Evolutionary conservation across 1,140 invertebrate genomes (phyloP).

Genomic region (Camponotus floridanus): DNA sequence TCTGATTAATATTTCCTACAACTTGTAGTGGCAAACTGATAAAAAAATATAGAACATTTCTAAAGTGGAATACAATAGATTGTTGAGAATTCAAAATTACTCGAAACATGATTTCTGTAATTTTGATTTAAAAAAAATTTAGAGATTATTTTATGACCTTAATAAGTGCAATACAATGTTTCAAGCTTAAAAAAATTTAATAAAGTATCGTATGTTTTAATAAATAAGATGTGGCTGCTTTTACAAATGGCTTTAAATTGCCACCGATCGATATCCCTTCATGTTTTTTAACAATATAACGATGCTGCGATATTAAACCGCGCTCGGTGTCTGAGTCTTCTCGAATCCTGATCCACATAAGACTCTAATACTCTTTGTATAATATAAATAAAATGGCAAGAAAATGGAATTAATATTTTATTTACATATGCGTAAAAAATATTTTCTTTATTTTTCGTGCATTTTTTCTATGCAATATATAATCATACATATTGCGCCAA

Average conservation of each 20-base stretch:
- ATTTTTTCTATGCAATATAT: background rate
- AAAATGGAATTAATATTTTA: background rate
- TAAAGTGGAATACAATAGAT: background rate
- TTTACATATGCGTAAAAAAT: background rate
- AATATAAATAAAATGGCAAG: slow-evolving; percentile 14
- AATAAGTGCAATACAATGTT: background rate
- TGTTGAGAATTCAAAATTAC: background rate
- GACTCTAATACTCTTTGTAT: background rate
- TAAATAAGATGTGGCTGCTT: background rate
- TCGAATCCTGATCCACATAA: background rate
- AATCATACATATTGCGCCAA: background rate
- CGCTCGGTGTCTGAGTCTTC: background rate
- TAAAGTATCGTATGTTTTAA: background rate
- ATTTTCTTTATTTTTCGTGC: background rate
- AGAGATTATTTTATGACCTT: background rate
- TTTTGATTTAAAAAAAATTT: background rate
- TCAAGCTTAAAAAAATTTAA: slow-evolving; percentile 1
- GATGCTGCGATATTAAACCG: slow-evolving; percentile 3
- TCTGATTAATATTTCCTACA: background rate
- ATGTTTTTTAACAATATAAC: background rate
- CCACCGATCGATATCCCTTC: background rate
- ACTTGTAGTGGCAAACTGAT: background rate
- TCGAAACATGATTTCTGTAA: background rate
- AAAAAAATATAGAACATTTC: background rate
- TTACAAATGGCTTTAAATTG: slow-evolving; percentile 2